Conservation (phyloP, 2,888 invertebrate genomes). For the Acleris laterana region DNA sequence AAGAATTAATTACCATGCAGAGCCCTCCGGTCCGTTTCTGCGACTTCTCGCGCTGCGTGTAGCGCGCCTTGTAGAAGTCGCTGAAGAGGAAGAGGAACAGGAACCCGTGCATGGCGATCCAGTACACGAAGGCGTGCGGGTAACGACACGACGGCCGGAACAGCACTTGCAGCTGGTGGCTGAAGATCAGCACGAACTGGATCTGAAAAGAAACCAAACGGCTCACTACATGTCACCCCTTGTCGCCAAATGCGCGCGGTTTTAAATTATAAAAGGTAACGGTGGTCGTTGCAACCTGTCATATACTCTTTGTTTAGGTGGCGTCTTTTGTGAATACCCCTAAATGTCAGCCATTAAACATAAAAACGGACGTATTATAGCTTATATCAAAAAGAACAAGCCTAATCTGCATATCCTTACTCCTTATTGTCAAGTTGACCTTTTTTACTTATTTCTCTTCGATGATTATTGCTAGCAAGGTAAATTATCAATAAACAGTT, state of each 20-base stretch:
- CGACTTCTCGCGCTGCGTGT: constrained; percentile 78
- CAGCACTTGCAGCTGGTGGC: constrained; percentile 95
- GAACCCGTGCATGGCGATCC: constrained; percentile 97
- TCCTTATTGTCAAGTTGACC: too few species aligned
- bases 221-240: neutral
- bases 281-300: too few species aligned
- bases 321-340: too few species aligned
- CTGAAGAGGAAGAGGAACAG: constrained; percentile 97
- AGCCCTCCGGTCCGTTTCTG: constrained; percentile 64
- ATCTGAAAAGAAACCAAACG: constrained; percentile 82
- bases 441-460: too few species aligned
- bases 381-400: too few species aligned
- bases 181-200: constrained; percentile 96
- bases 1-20: constrained; percentile 87
- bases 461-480: too few species aligned
- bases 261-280: too few species aligned
- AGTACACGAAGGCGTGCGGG: constrained; percentile 94
- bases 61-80: constrained; percentile 95
- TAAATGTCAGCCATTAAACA: too few species aligned
- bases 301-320: too few species aligned
- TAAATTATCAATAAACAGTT: too few species aligned
- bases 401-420: too few species aligned
- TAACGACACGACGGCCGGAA: constrained; percentile 96
- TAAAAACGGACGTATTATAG: too few species aligned
- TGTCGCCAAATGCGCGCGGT: neutral